Evolutionary conservation across 2,113 vertebrate species (phyloP), one percentile per base, ranked within the genome.

Genomic region (Anser brachyrhynchus): DNA sequence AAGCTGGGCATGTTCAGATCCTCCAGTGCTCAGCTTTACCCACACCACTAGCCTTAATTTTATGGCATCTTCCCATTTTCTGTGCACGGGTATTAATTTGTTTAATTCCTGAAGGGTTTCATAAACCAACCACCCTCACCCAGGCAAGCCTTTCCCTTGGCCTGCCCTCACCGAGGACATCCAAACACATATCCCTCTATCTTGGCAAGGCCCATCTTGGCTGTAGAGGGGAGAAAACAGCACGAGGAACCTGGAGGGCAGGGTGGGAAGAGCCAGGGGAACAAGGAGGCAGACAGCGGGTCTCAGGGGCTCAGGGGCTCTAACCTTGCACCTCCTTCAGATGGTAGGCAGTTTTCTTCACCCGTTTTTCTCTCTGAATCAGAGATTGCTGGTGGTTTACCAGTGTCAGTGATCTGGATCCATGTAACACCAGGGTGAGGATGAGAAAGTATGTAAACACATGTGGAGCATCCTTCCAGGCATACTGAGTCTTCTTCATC

Each of bases 161-260:
- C 7, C 54, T 57, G 46, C 13, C 55, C 29, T 80, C 26, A 26
- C 13, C 44, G 62, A 26, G 43, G 11, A 3, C 20, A 44, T 5
- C 54, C 73, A 70, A 20, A 79, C 4, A 23, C 73, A 20, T 31
- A 19, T n/a, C 71, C 1, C 13, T 15, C 19, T 26, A 4, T 10
- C 17, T 39, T 5, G 65, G 20, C 9, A 22, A 16, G 65, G 22
- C 4, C 26, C 23, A 8, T 13, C 6, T 12, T 11, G 10, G 6
- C 43, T 19, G 25, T 22, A 35, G 1, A 5, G 5, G 55, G 9
- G 21, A 49, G 37, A 39, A 62, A 41, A 13, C 4, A 62, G 33
- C 46, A 28, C 0, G 0, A 29, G 31, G 17, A 17, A 12, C n/a
- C 23, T 72, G 84, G 43, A 23, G 49, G 35, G 3, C 0, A 0